phyloP scores from a whole-genome alignment of 35 echinoderm and acorn worm genomes.

The Anneissia japonica region DNA sequence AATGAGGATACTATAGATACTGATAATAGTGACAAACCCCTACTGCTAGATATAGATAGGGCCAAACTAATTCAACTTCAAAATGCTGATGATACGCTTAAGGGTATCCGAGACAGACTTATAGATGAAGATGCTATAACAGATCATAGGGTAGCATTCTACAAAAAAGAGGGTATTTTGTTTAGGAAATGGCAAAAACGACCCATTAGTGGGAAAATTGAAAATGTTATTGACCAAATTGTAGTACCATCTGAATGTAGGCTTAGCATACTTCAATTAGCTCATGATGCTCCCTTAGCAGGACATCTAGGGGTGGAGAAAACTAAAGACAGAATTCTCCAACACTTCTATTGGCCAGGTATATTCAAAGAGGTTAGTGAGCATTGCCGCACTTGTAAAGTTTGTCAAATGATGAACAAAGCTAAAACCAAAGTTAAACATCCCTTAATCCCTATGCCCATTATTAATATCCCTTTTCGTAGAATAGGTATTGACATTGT shows the following conservation, averaged over 20 bases:
- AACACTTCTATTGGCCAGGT: slow-evolving; percentile 27
- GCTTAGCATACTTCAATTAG: neutral
- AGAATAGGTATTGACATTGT: slow-evolving; percentile 27
- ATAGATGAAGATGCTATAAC: neutral
- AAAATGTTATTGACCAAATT: slow-evolving; percentile 12
- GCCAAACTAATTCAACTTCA: too few relatives aligned
- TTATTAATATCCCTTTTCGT: slow-evolving; percentile 21
- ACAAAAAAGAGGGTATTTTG: neutral
- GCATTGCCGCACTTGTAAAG: slow-evolving; percentile 17
- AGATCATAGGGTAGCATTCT: neutral
- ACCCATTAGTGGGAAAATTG: neutral
- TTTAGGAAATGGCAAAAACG: slow-evolving; percentile 60
- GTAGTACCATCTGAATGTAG: slow-evolving; percentile 29
- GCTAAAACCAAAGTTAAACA: neutral
- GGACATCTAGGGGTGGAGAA: slow-evolving; percentile 24
- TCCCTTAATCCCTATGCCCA: neutral
- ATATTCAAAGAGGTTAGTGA: slow-evolving; percentile 23
- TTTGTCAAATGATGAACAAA: slow-evolving; percentile 16
- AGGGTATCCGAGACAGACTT: neutral
- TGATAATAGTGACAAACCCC: too few relatives aligned
- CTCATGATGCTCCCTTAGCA: slow-evolving; percentile 16
- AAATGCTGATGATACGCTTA: neutral
- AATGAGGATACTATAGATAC: too few relatives aligned
- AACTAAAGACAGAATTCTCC: slow-evolving; percentile 9
- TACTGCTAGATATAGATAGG: too few relatives aligned